Conservation (phyloP, 2,888 invertebrate genomes). For the Tetragonula carbonaria region DNA sequence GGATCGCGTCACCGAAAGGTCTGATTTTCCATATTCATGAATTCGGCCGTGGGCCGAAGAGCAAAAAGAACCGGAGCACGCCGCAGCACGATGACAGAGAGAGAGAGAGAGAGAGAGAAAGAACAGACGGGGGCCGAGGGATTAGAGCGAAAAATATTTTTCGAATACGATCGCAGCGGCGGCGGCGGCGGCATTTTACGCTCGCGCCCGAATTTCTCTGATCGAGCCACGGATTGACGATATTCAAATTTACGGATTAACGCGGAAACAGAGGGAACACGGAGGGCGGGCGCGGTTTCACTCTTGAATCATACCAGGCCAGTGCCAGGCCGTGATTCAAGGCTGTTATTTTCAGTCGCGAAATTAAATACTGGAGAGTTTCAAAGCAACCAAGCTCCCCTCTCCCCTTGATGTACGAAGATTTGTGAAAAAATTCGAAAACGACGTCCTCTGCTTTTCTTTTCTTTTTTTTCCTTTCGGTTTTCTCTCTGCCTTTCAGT, state of each 20-base stretch:
- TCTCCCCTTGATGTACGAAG: not conserved
- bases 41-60: constrained; percentile 9
- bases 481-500: too few species aligned
- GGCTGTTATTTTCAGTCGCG: not conserved
- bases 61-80: constrained; percentile 8
- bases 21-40: constrained; percentile 76
- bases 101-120: too few species aligned
- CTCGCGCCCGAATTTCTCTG: constrained; percentile 28
- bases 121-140: constrained; percentile 23
- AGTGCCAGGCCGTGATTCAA: not conserved
- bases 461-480: not conserved
- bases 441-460: not conserved
- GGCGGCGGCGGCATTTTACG: constrained; percentile 20
- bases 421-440: not conserved
- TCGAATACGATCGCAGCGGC: constrained; percentile 34
- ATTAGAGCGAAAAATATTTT: constrained; percentile 66
- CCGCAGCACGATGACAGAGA: constrained; percentile 2
- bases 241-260: constrained; percentile 50
- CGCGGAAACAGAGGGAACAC: not conserved
- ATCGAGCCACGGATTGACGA: constrained; percentile 22
- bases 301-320: not conserved
- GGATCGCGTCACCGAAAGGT: constrained; percentile 59
- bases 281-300: not conserved
- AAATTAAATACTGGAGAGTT: constrained; percentile 29
- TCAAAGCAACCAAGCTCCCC: too few species aligned